Conservation (phyloP, 2,113 vertebrate species). For the Rhabdomys dilectus region DNA sequence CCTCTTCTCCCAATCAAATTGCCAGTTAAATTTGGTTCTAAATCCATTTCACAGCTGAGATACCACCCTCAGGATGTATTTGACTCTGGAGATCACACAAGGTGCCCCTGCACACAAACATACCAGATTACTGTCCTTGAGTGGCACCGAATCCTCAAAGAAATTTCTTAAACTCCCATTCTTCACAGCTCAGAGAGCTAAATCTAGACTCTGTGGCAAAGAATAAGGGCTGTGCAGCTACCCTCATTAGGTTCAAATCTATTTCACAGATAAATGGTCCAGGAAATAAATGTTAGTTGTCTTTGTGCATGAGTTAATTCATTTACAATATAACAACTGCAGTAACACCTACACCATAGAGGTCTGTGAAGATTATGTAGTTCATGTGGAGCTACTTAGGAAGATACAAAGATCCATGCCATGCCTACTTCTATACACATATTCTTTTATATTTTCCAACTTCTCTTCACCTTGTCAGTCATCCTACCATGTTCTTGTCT, state of each 20-base stretch:
- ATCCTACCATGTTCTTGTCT: neutral
- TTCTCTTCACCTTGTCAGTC: neutral
- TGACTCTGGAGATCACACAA: neutral
- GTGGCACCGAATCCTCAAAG: neutral
- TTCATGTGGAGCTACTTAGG: neutral
- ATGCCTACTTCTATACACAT: neutral
- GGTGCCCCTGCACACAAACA: neutral
- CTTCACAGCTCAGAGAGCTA: neutral
- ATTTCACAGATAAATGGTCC: neutral
- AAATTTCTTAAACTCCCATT: neutral
- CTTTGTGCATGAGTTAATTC: neutral
- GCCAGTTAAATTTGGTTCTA: neutral
- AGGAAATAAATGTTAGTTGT: neutral
- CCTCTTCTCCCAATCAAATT: neutral
- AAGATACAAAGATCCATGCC: neutral
- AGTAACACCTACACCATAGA: neutral
- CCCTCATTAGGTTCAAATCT: neutral
- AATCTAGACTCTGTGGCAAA: neutral
- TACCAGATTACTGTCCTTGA: neutral
- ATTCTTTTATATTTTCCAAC: neutral
- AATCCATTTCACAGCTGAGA: neutral
- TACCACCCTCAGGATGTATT: neutral
- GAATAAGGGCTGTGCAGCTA: neutral
- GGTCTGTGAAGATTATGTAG: neutral
- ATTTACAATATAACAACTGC: neutral